Evolutionary conservation across 2,888 invertebrate genomes (phyloP).

Genomic region (Congeria kusceri): DNA sequence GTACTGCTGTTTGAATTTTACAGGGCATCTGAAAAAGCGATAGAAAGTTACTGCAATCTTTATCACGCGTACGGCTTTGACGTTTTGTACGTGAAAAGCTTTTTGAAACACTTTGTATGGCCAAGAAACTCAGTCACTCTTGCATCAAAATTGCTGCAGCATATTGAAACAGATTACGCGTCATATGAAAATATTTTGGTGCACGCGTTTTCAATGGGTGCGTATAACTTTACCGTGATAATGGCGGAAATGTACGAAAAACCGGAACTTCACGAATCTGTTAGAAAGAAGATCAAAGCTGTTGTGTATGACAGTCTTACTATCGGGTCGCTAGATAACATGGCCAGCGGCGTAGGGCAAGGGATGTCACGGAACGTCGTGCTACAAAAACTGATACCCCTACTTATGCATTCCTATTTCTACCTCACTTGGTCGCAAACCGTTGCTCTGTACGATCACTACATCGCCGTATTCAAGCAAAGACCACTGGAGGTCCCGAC

Average conservation of each 20-base stretch:
- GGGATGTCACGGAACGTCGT: constrained; percentile 55
- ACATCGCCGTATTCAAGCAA: constrained; percentile 61
- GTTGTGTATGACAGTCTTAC: constrained; percentile 78
- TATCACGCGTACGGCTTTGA: constrained; percentile 72
- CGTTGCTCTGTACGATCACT: constrained; percentile 70
- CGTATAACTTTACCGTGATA: constrained; percentile 73
- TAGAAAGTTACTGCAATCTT: constrained; percentile 68
- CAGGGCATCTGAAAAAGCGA: constrained; percentile 60
- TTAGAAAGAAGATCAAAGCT: constrained; percentile 59
- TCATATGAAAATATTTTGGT: constrained; percentile 62
- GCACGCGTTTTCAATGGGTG: constrained; percentile 77
- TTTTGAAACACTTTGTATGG: constrained; percentile 73
- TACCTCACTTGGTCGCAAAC: constrained; percentile 67
- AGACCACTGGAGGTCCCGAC: constrained; percentile 69
- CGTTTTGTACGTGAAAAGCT: constrained; percentile 70
- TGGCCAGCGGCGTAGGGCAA: constrained; percentile 69
- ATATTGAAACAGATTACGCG: constrained; percentile 37
- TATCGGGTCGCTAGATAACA: constrained; percentile 71
- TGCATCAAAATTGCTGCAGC: constrained; percentile 58
- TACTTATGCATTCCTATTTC: constrained; percentile 66
- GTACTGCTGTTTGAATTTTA: constrained; percentile 77
- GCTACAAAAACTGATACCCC: constrained; percentile 57
- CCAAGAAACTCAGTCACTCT: constrained; percentile 68
- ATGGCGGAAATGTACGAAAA: constrained; percentile 53
- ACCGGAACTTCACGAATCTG: constrained; percentile 39